These are phyloP conservation scores for Apis cerana DNA, from an alignment of 1,140 invertebrate genomes.

Conservation along the genomic window DNA sequence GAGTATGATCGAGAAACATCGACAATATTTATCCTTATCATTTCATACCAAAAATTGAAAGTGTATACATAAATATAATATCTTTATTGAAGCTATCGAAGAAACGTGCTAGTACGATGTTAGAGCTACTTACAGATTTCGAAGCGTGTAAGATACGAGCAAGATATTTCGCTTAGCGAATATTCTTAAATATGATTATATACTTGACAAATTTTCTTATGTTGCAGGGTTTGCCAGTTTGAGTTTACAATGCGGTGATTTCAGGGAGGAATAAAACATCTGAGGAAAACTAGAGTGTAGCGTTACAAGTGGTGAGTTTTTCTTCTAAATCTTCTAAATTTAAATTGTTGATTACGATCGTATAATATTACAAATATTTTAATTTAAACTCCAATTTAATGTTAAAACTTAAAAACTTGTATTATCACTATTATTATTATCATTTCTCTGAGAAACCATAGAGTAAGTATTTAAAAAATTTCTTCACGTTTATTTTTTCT, in stretches of 20 bases:
- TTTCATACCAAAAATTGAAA: slow-evolving; percentile 61
- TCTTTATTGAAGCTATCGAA: slow-evolving; percentile 17
- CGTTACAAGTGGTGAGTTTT: slow-evolving; percentile 23
- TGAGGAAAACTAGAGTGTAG: slow-evolving; percentile 8
- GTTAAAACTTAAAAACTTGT: too few species aligned
- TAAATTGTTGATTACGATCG: too few species aligned
- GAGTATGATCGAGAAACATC: background rate
- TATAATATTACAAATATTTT: too few species aligned
- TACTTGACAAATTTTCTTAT: background rate
- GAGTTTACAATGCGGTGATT: slow-evolving; percentile 37
- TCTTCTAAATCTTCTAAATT: too few species aligned
- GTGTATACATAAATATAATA: slow-evolving; percentile 54
- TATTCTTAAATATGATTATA: background rate
- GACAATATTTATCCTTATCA: slow-evolving; percentile 39
- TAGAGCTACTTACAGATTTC: slow-evolving; percentile 43
- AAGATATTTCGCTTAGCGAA: slow-evolving; percentile 53
- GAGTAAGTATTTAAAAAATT: too few species aligned
- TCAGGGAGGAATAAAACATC: background rate
- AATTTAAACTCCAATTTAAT: too few species aligned
- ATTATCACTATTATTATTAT: too few species aligned
- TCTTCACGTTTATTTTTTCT: too few species aligned
- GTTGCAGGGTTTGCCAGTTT: slow-evolving; percentile 15
- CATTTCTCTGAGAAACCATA: too few species aligned
- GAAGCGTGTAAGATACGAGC: slow-evolving; percentile 43
- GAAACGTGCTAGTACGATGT: slow-evolving; percentile 47